Percentiles rank a stretch among this genome's conserved stretches.
Evolutionary conservation across 2,888 invertebrate species (phyloP).

Genomic region (Dicranocentrus wangi): DNA sequence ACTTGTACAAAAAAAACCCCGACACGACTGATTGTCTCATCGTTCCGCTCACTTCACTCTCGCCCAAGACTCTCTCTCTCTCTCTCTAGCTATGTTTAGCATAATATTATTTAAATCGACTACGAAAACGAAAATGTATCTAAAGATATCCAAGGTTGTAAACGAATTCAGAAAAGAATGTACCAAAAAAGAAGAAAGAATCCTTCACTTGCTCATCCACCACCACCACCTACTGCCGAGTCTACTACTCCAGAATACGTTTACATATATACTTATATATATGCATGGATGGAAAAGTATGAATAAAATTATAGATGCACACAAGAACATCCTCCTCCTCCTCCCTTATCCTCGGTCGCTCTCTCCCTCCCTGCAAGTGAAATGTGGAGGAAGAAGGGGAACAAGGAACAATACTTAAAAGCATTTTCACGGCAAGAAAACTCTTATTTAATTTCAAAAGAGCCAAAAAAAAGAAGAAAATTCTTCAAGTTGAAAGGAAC

Average conservation of each 20-base stretch:
- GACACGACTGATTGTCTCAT: conserved; percentile 61
- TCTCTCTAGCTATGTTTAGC: conserved; percentile 41
- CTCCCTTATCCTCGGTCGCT: too few relatives aligned
- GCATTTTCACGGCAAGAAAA: conserved; percentile 38
- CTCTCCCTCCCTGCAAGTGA: background rate
- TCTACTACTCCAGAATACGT: too few relatives aligned
- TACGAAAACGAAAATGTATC: too few relatives aligned
- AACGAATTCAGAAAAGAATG: background rate
- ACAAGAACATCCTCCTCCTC: too few relatives aligned
- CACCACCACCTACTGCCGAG: too few relatives aligned
- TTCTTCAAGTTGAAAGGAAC: conserved; percentile 34
- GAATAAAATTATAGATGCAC: conserved; percentile 5
- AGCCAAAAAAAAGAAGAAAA: conserved; percentile 18
- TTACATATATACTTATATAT: too few relatives aligned
- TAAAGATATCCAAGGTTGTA: background rate
- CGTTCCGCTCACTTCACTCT: conserved; percentile 42
- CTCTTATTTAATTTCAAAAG: conserved; percentile 59
- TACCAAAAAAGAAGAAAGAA: background rate
- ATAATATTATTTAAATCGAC: conserved; percentile 63
- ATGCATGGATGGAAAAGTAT: too few relatives aligned
- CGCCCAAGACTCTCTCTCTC: background rate
- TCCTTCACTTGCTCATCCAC: background rate
- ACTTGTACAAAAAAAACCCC: conserved; percentile 37
- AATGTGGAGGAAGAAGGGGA: conserved; percentile 13
- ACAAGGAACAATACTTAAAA: conserved; percentile 38